phyloP scores from a whole-genome alignment of 2,888 invertebrate species.

The Erpobdella octoculata region DNA sequence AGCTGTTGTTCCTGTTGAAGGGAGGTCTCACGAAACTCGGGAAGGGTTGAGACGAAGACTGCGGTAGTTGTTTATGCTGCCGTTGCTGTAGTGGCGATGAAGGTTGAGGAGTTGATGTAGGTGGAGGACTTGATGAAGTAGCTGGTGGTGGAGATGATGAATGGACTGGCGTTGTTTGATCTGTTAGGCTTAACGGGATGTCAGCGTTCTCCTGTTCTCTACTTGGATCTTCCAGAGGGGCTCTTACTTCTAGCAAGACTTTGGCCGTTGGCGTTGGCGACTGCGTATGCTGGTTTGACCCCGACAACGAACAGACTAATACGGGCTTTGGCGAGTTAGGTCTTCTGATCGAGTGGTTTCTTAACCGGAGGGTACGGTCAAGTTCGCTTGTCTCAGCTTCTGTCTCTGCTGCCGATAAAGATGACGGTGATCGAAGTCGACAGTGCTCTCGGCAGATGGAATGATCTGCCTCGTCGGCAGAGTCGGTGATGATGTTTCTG shows the following conservation, averaged over 20 bases:
- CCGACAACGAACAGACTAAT: background rate
- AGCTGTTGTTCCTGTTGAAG: background rate
- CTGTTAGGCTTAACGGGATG: too few relatives aligned
- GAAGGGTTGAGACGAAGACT: slow-evolving; percentile 7
- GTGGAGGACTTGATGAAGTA: background rate
- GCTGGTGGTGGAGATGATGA: background rate
- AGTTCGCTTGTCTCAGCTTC: too few relatives aligned
- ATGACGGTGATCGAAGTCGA: too few relatives aligned
- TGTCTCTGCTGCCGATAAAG: too few relatives aligned
- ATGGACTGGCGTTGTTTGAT: too few relatives aligned
- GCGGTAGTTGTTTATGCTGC: background rate
- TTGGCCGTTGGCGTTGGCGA: too few relatives aligned
- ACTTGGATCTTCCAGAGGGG: too few relatives aligned
- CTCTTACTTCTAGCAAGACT: too few relatives aligned
- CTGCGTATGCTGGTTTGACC: background rate
- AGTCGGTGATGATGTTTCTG: too few relatives aligned
- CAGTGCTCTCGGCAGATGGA: too few relatives aligned
- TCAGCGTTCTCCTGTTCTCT: background rate
- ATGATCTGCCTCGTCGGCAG: too few relatives aligned
- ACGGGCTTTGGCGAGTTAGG: too few relatives aligned
- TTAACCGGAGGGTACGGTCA: background rate
- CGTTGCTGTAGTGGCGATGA: background rate
- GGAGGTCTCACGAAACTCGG: background rate
- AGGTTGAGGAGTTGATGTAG: background rate
- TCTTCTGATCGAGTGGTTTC: background rate